Percentiles rank a stretch among this genome's conserved stretches.
phyloP scores from a whole-genome alignment of 2,888 invertebrate species.

The Polydrusus pterygomalis region DNA sequence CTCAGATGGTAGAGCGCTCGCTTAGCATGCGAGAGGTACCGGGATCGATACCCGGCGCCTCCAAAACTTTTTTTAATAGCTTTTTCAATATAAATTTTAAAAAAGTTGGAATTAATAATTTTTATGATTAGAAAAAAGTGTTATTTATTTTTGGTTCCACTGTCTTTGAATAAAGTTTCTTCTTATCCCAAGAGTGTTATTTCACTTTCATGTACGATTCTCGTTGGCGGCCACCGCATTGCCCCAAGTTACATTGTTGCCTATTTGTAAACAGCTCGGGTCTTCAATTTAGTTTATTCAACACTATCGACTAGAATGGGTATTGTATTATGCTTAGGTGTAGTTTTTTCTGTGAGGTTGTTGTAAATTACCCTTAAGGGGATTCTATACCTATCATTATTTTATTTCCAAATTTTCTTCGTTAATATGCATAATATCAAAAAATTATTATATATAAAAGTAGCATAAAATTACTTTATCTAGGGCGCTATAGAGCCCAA shows the following conservation, averaged over 20 bases:
- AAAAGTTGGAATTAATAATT: neutral
- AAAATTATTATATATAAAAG: no score
- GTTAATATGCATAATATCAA: no score
- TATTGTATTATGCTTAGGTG: neutral
- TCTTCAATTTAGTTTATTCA: conserved; percentile 8
- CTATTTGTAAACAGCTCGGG: conserved; percentile 5
- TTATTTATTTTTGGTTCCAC: no score
- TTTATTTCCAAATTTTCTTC: no score
- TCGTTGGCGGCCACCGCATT: neutral
- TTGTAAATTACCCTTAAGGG: no score
- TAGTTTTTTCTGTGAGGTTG: no score
- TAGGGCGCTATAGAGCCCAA: no score
- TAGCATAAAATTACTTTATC: no score
- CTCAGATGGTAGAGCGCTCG: conserved; percentile 69
- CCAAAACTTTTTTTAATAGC: conserved; percentile 59
- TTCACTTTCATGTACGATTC: neutral
- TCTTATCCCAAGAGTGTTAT: neutral
- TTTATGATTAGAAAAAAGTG: no score
- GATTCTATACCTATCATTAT: no score
- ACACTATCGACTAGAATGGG: neutral
- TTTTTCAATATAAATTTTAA: no score
- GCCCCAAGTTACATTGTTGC: neutral
- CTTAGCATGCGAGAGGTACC: conserved; percentile 70
- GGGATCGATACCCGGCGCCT: conserved; percentile 70
- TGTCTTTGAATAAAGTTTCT: neutral